phyloP scores from a whole-genome alignment of 2,113 vertebrate genomes.

The Hippocampus barbouri region DNA sequence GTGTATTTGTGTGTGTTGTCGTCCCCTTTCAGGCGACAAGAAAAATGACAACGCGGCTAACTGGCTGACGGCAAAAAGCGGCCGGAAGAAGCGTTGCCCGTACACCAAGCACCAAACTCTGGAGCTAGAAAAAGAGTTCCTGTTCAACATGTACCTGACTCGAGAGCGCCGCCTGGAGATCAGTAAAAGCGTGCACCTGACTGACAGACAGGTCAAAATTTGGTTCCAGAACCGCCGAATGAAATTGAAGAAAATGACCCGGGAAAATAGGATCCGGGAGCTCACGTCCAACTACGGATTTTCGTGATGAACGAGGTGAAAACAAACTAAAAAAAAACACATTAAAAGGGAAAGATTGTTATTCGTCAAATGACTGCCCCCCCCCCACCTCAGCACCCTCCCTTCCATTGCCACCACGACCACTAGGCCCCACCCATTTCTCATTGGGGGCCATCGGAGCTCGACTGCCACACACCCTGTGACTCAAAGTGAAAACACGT shows the following conservation, averaged over 20 bases:
- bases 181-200: conserved; percentile 97
- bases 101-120: conserved; percentile 98
- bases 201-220: conserved; percentile 99
- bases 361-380: conserved; percentile 18
- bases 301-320: conserved; percentile 78
- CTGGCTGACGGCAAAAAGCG: conserved; percentile 98
- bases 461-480: conserved; percentile 21
- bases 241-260: conserved; percentile 99
- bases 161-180: conserved; percentile 99
- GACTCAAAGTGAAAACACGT: conserved; percentile 1
- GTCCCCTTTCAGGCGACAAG: conserved; percentile 77
- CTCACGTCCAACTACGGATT: conserved; percentile 97
- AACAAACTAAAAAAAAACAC: background rate
- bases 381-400: no score
- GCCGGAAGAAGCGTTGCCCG: conserved; percentile 97
- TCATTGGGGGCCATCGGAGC: background rate
- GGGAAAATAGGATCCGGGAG: conserved; percentile 95
- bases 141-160: conserved; percentile 99
- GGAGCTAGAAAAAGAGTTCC: conserved; percentile 98
- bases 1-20: conserved; percentile 13
- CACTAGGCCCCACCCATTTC: background rate
- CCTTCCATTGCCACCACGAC: background rate
- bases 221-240: conserved; percentile 99
- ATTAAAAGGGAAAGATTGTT: conserved; percentile 14
- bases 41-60: conserved; percentile 88